Conservation (phyloP, 35 echinoderm and acorn worm genomes). For the Diadema setosum region DNA sequence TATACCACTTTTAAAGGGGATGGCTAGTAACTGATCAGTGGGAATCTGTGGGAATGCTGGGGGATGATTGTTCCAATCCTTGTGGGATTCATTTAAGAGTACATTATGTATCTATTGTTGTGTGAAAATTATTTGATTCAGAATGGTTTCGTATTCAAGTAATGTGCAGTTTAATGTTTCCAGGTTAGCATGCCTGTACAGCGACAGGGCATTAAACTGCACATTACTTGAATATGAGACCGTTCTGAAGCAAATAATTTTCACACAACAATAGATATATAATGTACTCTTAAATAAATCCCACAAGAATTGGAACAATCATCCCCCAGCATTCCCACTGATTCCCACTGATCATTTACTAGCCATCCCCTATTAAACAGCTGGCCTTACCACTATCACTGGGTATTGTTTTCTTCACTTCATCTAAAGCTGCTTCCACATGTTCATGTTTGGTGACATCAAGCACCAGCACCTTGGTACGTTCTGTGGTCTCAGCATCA, state of each 20-base stretch:
- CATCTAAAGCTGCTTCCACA: background rate
- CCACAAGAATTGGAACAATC: background rate
- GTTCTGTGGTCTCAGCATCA: background rate
- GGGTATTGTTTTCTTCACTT: conserved; percentile 31
- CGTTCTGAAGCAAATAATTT: background rate
- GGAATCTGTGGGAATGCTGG: too few species aligned
- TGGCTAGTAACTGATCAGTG: too few species aligned
- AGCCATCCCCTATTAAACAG: background rate
- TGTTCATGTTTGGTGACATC: conserved; percentile 33
- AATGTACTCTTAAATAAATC: background rate
- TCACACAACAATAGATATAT: background rate
- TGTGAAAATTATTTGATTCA: too few species aligned
- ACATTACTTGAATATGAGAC: background rate
- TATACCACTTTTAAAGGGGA: too few species aligned
- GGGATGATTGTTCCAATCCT: too few species aligned
- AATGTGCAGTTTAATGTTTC: too few species aligned
- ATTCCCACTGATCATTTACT: background rate
- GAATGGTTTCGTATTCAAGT: too few species aligned
- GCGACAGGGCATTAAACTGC: too few species aligned
- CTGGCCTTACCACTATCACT: background rate
- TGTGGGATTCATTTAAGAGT: too few species aligned
- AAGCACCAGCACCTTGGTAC: background rate
- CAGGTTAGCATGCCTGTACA: too few species aligned
- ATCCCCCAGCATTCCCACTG: background rate
- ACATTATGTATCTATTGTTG: too few species aligned